phyloP scores from a whole-genome alignment of 37 sponge, comb jelly and placozoan species.

The Diacarnus erythraeanus region DNA sequence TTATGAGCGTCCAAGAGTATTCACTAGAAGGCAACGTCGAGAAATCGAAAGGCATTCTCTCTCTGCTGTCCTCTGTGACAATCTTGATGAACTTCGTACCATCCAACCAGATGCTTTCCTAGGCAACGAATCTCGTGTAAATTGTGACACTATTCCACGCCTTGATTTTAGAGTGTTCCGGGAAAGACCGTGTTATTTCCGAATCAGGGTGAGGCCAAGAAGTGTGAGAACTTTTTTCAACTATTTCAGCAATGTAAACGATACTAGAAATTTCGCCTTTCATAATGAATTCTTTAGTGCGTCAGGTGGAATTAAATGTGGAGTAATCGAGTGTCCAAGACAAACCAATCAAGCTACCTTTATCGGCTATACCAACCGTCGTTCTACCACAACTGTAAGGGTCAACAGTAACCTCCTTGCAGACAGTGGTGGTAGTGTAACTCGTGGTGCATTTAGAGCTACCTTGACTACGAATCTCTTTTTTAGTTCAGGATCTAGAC shows the following conservation, averaged over 20 bases:
- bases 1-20: conserved; percentile 65
- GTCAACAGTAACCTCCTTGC: too few relatives aligned
- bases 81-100: conserved; percentile 45
- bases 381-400: too few relatives aligned
- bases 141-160: conserved; percentile 24
- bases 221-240: not conserved
- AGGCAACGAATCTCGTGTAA: conserved; percentile 24
- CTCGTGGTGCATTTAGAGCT: too few relatives aligned
- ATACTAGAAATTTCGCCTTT: too few relatives aligned
- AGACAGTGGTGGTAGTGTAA: too few relatives aligned
- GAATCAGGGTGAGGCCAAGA: not conserved
- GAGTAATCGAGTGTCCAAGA: not conserved
- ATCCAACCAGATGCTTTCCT: conserved; percentile 75
- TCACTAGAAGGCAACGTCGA: conserved; percentile 58
- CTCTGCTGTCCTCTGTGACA: conserved; percentile 85
- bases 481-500: too few relatives aligned
- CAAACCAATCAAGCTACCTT: too few relatives aligned
- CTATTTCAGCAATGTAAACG: too few relatives aligned
- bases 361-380: too few relatives aligned
- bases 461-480: too few relatives aligned
- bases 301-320: too few relatives aligned
- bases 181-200: conserved; percentile 29
- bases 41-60: conserved; percentile 49
- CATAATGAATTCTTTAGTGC: too few relatives aligned
- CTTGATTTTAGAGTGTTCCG: conserved; percentile 29